Evolutionary conservation across 2,888 invertebrate species (phyloP).

Genomic region (Plusia festucae): DNA sequence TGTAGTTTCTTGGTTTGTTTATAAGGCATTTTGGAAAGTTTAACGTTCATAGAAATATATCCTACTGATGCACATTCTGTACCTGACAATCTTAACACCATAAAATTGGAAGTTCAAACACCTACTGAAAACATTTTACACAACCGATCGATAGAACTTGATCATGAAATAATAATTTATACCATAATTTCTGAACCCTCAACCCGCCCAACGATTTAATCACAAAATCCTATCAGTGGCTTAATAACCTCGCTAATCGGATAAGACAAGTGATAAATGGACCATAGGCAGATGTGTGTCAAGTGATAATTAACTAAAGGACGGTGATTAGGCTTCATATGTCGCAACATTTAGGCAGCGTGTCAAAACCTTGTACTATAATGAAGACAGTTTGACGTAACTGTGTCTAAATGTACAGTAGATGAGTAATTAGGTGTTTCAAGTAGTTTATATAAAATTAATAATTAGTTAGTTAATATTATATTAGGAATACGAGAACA

Average conservation of each 20-base stretch:
- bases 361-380: constrained; percentile 45
- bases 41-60: no score
- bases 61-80: no score
- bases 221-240: constrained; percentile 56
- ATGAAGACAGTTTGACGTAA: constrained; percentile 35
- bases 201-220: constrained; percentile 50
- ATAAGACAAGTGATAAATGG: constrained; percentile 60
- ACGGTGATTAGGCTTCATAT: constrained; percentile 49
- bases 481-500: no score
- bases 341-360: constrained; percentile 49
- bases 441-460: neutral
- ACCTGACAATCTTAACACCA: no score
- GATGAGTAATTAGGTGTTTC: constrained; percentile 20
- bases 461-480: no score
- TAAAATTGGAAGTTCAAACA: no score
- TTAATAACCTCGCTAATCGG: constrained; percentile 66
- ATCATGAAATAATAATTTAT: neutral
- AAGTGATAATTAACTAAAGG: constrained; percentile 56
- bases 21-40: no score
- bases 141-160: neutral
- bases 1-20: no score
- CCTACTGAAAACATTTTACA: no score
- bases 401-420: constrained; percentile 10
- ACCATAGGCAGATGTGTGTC: constrained; percentile 49
- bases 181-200: constrained; percentile 16